Percentiles rank a stretch among this genome's conserved stretches.
These are phyloP conservation scores for Catonia carolina DNA, from an alignment of 2,888 invertebrate species.

Conservation along the genomic window DNA sequence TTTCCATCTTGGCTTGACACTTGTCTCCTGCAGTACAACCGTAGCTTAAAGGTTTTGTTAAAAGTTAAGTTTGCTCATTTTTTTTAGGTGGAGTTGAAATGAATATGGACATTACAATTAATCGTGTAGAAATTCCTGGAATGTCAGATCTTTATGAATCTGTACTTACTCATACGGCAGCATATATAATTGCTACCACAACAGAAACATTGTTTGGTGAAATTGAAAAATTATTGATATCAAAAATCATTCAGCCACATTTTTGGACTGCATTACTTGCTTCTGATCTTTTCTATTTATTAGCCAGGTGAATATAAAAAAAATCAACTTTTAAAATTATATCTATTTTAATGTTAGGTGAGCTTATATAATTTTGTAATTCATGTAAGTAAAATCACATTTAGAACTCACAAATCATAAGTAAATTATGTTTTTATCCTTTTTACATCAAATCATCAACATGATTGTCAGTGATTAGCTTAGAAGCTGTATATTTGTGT, in stretches of 20 bases:
- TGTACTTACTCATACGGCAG: slow-evolving; percentile 1
- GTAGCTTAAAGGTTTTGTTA: too few species aligned
- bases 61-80: neutral
- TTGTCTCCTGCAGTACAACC: too few species aligned
- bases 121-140: neutral
- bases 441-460: too few species aligned
- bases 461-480: too few species aligned
- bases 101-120: neutral
- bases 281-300: neutral
- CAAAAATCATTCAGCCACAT: slow-evolving; percentile 1
- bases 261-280: slow-evolving; percentile 3
- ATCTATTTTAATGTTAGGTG: too few species aligned
- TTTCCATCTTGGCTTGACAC: too few species aligned
- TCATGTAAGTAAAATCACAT: too few species aligned
- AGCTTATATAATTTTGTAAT: too few species aligned
- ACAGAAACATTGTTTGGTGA: neutral
- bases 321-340: too few species aligned
- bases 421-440: too few species aligned
- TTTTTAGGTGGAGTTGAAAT: neutral
- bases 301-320: slow-evolving; percentile 2
- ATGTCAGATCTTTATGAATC: neutral
- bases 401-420: too few species aligned
- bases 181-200: neutral
- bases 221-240: slow-evolving; percentile 3
- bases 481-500: too few species aligned